Evolutionary conservation across 37 sponge, comb jelly and placozoan species (phyloP), one percentile per base, ranked within the genome.

Genomic region (Haliclona indistincta): DNA sequence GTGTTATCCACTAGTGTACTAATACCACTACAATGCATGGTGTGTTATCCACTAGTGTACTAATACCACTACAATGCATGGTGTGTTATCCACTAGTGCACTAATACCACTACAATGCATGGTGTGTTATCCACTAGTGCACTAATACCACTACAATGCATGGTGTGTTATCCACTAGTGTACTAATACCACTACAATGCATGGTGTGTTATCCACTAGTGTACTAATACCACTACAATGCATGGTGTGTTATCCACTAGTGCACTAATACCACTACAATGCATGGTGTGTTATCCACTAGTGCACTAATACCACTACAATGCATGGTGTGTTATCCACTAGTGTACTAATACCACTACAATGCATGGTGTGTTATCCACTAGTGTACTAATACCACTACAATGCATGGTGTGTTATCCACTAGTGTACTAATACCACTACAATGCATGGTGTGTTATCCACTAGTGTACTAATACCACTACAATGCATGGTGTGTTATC

Each of bases 11-110:
- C 15, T 51, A 29, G 41, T 23, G 35, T 43, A 26, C 15, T 25
- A 29, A 10, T 66, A 11, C 17, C 88, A 89, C 55, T 96, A 86
- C 75, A 81, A 93, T 49, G 93, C 97, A 33, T 96, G 93, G 95
- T 94, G 33, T 54, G 69, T 33, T 3, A 20, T 68, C 68, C 51
- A 75, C 15, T 51, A 29, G 41, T 23, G 35, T 43, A 26, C 15
- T 25, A 29, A 10, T 66, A 11, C 17, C 88, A 89, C 55, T 96
- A 86, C 75, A 81, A 93, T 49, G 93, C 97, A 33, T 96, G 93
- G 95, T 94, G 33, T 54, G 69, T 33, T 3, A 20, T 68, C 68
- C 51, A 75, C 15, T 51, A 29, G 41, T 23, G 35, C 28, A 26
- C 15, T 25, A 29, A 10, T 66, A 11, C 17, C 88, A 89, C 55